Conservation (phyloP, 2,113 vertebrate genomes). For the Eurypyga helias region DNA sequence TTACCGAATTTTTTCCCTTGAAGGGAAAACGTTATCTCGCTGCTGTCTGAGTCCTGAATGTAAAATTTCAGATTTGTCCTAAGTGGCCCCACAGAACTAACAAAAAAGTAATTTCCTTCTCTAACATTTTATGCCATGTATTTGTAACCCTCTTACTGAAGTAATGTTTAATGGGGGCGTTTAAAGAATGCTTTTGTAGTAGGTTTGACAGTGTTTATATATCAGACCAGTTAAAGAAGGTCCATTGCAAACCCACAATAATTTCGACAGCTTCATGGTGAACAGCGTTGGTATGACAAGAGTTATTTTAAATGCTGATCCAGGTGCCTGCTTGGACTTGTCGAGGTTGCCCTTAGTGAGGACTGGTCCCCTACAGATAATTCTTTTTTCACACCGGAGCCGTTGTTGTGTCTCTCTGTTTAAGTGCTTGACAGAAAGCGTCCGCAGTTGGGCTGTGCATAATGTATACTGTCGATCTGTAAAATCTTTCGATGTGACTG, state of each 20-base stretch:
- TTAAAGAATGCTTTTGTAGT: constrained; percentile 26
- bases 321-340: constrained; percentile 59
- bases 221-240: constrained; percentile 39
- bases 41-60: background rate
- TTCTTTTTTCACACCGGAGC: constrained; percentile 55
- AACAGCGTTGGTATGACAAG: constrained; percentile 28
- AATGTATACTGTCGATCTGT: constrained; percentile 30
- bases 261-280: constrained; percentile 27
- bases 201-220: constrained; percentile 32
- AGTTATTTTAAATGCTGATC: constrained; percentile 57
- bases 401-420: constrained; percentile 52
- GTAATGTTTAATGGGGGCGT: constrained; percentile 29
- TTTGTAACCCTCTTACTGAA: constrained; percentile 38
- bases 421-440: constrained; percentile 57
- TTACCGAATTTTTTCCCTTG: constrained; percentile 63
- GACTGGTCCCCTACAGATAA: constrained; percentile 55
- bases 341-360: constrained; percentile 34
- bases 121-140: constrained; percentile 9
- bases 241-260: constrained; percentile 41
- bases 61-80: constrained; percentile 46
- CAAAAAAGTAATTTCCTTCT: constrained; percentile 54
- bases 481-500: background rate
- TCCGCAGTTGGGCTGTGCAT: constrained; percentile 50
- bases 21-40: constrained; percentile 44
- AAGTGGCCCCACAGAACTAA: constrained; percentile 31